phyloP scores from a whole-genome alignment of 2,113 vertebrate species.

The Elaphurus davidianus region DNA sequence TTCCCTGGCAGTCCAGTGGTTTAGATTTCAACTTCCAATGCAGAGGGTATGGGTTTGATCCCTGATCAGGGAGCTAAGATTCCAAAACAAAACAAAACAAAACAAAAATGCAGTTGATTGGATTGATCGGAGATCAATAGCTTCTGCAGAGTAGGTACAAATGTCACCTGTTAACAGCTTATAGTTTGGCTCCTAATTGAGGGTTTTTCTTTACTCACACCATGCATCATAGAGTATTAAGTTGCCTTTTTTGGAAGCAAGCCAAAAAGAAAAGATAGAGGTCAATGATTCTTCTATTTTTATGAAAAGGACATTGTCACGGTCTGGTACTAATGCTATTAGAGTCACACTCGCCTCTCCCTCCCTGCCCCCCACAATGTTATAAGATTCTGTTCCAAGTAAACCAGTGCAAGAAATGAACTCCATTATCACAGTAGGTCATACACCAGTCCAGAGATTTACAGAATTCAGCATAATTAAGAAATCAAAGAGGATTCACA shows the following conservation, averaged over 20 bases:
- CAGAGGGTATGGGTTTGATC: not conserved
- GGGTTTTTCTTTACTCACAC: not conserved
- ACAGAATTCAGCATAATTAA: slow-evolving; percentile 6
- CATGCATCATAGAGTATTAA: slow-evolving; percentile 9
- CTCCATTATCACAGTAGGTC: not conserved
- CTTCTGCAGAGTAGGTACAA: not conserved
- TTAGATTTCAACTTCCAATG: not conserved
- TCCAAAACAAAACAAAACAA: not conserved
- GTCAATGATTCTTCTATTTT: slow-evolving; percentile 59
- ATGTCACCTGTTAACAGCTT: not conserved
- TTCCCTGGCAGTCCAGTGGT: not conserved
- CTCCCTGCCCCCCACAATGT: not conserved
- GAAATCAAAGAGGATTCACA: not conserved
- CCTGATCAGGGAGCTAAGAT: not conserved
- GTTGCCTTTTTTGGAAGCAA: slow-evolving; percentile 13
- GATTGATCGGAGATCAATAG: not conserved
- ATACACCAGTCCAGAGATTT: not conserved
- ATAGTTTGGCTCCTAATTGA: not conserved
- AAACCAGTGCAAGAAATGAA: not conserved
- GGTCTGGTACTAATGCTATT: not conserved
- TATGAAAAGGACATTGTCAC: slow-evolving; percentile 53
- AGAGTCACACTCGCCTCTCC: not conserved
- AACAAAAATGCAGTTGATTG: not conserved
- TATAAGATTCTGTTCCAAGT: slow-evolving; percentile 15
- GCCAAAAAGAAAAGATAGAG: not conserved